phyloP scores from a whole-genome alignment of 2,797 vertebrate genomes.

The Cossypha caffra region DNA sequence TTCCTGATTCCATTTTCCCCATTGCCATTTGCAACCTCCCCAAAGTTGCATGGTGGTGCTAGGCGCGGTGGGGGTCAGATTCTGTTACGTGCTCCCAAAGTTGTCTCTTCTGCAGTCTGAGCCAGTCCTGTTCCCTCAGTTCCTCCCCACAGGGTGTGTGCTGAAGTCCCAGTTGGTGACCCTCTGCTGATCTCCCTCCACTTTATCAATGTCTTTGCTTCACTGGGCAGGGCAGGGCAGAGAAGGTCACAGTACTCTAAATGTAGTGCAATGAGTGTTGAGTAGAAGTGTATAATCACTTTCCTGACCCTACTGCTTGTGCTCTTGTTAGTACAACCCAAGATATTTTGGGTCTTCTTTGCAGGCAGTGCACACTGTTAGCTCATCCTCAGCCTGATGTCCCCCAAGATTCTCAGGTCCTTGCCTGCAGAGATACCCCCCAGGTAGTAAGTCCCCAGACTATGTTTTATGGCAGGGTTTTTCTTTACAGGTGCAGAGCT shows the following conservation, averaged over 20 bases:
- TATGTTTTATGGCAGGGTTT: neutral
- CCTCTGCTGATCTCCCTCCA: neutral
- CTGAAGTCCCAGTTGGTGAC: neutral
- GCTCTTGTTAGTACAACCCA: neutral
- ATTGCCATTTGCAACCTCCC: fast-evolving
- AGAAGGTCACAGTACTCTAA: neutral
- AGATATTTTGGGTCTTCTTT: neutral
- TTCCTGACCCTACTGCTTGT: neutral
- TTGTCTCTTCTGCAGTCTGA: neutral
- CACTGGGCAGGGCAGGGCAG: neutral
- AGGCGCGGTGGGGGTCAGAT: fast-evolving
- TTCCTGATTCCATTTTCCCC: neutral
- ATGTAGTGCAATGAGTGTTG: neutral
- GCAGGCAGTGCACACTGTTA: neutral
- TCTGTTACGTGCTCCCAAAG: neutral
- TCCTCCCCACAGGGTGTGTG: neutral
- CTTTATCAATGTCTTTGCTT: neutral
- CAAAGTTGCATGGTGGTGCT: fast-evolving
- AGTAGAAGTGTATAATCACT: neutral
- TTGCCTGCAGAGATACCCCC: neutral
- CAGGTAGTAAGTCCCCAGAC: neutral
- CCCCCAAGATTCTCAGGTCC: too few relatives aligned
- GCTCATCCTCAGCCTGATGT: neutral
- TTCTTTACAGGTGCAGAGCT: neutral
- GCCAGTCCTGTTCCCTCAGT: neutral